Conservation (phyloP, 2,797 vertebrate genomes). For the Synanceia verrucosa region DNA sequence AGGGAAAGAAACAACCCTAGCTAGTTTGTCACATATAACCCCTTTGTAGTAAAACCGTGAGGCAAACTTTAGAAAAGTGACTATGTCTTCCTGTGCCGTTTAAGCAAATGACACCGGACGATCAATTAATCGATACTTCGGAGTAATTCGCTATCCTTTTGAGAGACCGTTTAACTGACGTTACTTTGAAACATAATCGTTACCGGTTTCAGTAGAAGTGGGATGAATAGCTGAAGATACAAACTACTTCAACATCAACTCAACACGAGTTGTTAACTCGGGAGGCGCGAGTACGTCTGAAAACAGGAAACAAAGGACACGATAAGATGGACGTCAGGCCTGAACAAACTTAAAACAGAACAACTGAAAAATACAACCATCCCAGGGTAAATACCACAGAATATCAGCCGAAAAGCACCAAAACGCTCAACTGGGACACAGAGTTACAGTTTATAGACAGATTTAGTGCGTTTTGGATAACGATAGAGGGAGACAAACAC, state of each 20-base stretch:
- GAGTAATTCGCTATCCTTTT: not conserved
- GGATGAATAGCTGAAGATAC: not conserved
- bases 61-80: not conserved
- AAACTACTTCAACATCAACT: slow-evolving; percentile 46
- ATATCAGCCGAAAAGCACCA: slow-evolving; percentile 52
- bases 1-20: not conserved
- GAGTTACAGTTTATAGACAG: slow-evolving; percentile 82
- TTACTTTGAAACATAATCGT: fast-evolving
- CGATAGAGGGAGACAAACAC: slow-evolving; percentile 99
- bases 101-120: slow-evolving; percentile 10
- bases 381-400: slow-evolving; percentile 34
- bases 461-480: slow-evolving; percentile 89
- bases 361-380: slow-evolving; percentile 30
- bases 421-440: slow-evolving; percentile 63
- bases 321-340: slow-evolving; percentile 80
- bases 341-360: slow-evolving; percentile 78
- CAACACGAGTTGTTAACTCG: slow-evolving; percentile 58
- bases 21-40: no score
- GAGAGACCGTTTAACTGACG: not conserved
- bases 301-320: slow-evolving; percentile 89
- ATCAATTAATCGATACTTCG: slow-evolving; percentile 7
- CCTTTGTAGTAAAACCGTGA: not conserved
- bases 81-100: slow-evolving; percentile 3
- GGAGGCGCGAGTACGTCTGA: slow-evolving; percentile 80
- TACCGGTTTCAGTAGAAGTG: fast-evolving